Conservation (phyloP, 2,113 vertebrate genomes). For the Lota lota region DNA sequence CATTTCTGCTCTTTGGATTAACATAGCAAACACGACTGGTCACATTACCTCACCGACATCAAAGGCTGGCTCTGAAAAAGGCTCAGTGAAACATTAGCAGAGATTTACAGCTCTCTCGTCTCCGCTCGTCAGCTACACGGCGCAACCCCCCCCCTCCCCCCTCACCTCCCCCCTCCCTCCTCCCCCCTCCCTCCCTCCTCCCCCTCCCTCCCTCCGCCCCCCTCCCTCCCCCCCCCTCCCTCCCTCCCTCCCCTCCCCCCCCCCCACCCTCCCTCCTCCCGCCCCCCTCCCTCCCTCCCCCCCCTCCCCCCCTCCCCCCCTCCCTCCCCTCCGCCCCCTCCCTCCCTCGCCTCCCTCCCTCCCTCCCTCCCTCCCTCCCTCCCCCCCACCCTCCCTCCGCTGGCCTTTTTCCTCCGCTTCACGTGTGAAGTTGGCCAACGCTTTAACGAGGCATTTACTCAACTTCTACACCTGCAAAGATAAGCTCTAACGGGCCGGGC, state of each 20-base stretch:
- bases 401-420: conserved; percentile 21
- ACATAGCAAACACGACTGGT: conserved; percentile 72
- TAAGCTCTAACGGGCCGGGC: conserved; percentile 62
- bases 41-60: conserved; percentile 76
- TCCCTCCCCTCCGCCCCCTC: conserved; percentile 2
- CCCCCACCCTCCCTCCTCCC: too few species aligned
- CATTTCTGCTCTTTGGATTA: conserved; percentile 64
- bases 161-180: too few species aligned
- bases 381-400: too few species aligned
- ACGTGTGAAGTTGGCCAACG: conserved; percentile 61
- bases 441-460: conserved; percentile 71
- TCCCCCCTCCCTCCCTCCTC: conserved; percentile 5
- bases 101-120: conserved; percentile 66
- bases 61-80: conserved; percentile 69
- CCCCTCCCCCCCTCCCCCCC: background rate
- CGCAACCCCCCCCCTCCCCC: conserved; percentile 17
- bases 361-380: background rate
- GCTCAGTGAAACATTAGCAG: conserved; percentile 69
- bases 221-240: conserved; percentile 10
- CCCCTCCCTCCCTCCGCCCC: too few species aligned
- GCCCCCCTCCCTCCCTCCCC: too few species aligned
- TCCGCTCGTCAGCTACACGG: conserved; percentile 62
- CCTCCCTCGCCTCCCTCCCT: conserved; percentile 35
- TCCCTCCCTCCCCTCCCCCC: too few species aligned
- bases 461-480: conserved; percentile 71